Base-by-base conservation (phyloP, 1,140 invertebrate species). In the Lerema accius region DNA sequence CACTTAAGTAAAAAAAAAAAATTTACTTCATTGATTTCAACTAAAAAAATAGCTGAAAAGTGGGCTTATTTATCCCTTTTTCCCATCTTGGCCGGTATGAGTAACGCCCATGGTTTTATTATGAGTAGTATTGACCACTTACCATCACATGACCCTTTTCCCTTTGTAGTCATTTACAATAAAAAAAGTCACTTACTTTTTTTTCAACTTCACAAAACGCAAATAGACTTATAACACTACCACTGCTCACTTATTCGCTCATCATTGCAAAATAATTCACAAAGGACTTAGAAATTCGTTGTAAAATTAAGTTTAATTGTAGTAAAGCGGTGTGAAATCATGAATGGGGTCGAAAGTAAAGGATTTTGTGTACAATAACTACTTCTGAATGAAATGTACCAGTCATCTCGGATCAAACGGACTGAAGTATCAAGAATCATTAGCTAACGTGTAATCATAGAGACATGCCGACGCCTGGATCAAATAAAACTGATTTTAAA, bases 301-400 rank as follows among this genome's bases (percentile, higher is more conserved):
- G 51, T 75, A 69, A 74, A 70, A 64, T 72, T 51, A 63, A 49
- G 67, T 79, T 70, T 63, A 78, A 80, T 66, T 74, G 64, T 67
- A 69, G 69, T 71, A 74, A 81, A 76, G 69, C 67, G 35, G 73
- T 76, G 72, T 79, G 64, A 80, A 88, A 82, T 84, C 78, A 69
- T 86, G 73, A 88, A 86, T 84, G 80, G 66, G 53, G 46, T 45
- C 45, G 53, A 67, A 61, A 66, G 53, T 60, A 26, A 56, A 58
- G 55, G 55, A 46, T 56, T 55, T 42, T 16, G 15, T 14, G 15
- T 23, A 58, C 62, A 55, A 55, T 55, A 64, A 61, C 11, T 13
- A 6, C 67, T 42, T 69, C 74, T 84, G 72, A 80, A 79, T 76
- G 75, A 70, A 70, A 74, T 68, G 19, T 70, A 76, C 71, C 14